These are phyloP conservation scores for Leptura quadrifasciata DNA, from an alignment of 2,888 invertebrate species.

Conservation along the genomic window DNA sequence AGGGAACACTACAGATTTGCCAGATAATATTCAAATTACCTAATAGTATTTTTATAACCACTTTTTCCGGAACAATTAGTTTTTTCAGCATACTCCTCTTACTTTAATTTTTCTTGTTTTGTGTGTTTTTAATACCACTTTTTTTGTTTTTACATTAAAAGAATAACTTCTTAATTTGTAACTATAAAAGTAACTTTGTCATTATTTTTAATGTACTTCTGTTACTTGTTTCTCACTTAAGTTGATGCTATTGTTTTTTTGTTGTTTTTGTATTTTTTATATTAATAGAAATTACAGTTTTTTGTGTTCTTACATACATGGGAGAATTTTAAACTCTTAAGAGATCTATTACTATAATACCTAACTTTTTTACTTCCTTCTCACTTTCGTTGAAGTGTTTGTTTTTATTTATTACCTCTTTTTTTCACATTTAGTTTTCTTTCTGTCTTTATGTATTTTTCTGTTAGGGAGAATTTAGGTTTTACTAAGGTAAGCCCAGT, in stretches of 20 bases:
- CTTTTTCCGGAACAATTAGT: background rate
- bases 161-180: too few species aligned
- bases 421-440: background rate
- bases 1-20: background rate
- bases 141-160: background rate
- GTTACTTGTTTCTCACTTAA: background rate
- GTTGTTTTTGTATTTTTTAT: background rate
- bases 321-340: background rate
- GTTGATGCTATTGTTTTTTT: background rate
- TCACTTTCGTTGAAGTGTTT: background rate
- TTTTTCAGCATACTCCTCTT: background rate
- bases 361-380: background rate
- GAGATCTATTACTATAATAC: background rate
- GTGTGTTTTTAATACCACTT: background rate
- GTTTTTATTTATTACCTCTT: background rate
- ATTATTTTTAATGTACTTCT: background rate
- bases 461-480: slow-evolving; percentile 9
- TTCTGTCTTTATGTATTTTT: background rate
- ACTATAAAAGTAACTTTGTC: too few species aligned
- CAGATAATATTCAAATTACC: background rate
- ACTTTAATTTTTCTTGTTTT: background rate
- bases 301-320: background rate
- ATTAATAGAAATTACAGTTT: background rate
- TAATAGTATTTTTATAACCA: background rate
- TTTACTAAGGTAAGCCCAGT: too few species aligned